Evolutionary conservation across 1,140 invertebrate species (phyloP).

Genomic region (Dolichoris vasculosae): DNA sequence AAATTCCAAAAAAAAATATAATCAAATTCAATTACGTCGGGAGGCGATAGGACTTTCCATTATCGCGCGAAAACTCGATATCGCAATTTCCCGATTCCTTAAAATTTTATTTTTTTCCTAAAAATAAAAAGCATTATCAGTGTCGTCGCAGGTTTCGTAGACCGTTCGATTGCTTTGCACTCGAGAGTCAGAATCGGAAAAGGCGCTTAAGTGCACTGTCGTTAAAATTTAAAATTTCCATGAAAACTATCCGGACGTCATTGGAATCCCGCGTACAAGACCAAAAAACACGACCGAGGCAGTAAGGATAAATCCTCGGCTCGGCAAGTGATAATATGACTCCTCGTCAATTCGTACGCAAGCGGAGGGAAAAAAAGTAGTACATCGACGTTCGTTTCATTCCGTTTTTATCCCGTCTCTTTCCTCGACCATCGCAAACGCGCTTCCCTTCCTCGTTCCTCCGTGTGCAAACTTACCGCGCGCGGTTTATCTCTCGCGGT

Average conservation of each 20-base stretch:
- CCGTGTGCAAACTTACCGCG: slow-evolving; percentile 3
- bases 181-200: too few species aligned
- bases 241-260: neutral
- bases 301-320: slow-evolving; percentile 3
- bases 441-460: slow-evolving; percentile 21
- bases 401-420: neutral
- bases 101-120: too few species aligned
- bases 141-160: too few species aligned
- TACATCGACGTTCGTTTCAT: slow-evolving; percentile 16
- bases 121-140: too few species aligned
- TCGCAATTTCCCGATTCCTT: too few species aligned
- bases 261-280: neutral
- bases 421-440: neutral
- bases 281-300: neutral
- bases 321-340: slow-evolving; percentile 17
- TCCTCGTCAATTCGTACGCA: neutral
- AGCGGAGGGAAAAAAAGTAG: slow-evolving; percentile 2
- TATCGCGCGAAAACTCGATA: too few species aligned
- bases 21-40: too few species aligned
- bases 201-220: neutral
- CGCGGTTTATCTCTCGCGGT: slow-evolving; percentile 12
- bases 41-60: too few species aligned
- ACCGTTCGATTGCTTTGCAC: neutral
- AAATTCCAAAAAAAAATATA: too few species aligned
- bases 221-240: slow-evolving; percentile 2